Evolutionary conservation across 2,888 invertebrate species (phyloP), one percentile per base, ranked within the genome.

Genomic region (Leptura quadrifasciata): DNA sequence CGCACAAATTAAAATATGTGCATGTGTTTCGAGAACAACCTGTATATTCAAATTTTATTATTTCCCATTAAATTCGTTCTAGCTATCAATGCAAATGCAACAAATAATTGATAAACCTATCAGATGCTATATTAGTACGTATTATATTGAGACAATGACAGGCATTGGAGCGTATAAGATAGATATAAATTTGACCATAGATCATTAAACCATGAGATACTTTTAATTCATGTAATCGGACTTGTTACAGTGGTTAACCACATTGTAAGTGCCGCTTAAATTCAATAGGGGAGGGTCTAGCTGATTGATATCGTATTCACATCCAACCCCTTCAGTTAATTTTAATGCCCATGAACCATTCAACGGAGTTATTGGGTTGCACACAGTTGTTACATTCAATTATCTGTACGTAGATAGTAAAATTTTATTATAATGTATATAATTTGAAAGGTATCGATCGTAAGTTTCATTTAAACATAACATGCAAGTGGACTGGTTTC

Each of bases 221-320:
- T 81, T 81, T 80, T 80, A 79, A 81, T 81, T 80, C 79, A 75
- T 76, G 80, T 81, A 81, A 81, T 81, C 81, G 75, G 77, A 81
- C 78, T 81, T 80, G 81, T 81, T 81, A 81, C 81, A 80, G 73
- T 74, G 80, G 81, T 81, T 79, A 81, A 80, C 81, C 81, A 69
- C 77, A 69, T 72, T 78, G 79, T 81, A 77, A 81, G 81, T 77
- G 79, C 79, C 76, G 78, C 75, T 80, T 79, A 74, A 79, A 79
- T 80, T 79, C 80, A 80, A 79, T 79, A 79, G 80, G 78, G 79
- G 79, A 79, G 80, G 80, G 79, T 75, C 76, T 63, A 54, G 64
- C 75, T 79, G 80, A 80, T 80, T 79, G 80, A 80, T 79, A 79
- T 78, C 79, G 76, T 68, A 77, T 76, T 75, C 78, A 74, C 76